These are phyloP conservation scores for Limnodromus scolopaceus DNA, from an alignment of 2,797 vertebrate species.

Conservation along the genomic window DNA sequence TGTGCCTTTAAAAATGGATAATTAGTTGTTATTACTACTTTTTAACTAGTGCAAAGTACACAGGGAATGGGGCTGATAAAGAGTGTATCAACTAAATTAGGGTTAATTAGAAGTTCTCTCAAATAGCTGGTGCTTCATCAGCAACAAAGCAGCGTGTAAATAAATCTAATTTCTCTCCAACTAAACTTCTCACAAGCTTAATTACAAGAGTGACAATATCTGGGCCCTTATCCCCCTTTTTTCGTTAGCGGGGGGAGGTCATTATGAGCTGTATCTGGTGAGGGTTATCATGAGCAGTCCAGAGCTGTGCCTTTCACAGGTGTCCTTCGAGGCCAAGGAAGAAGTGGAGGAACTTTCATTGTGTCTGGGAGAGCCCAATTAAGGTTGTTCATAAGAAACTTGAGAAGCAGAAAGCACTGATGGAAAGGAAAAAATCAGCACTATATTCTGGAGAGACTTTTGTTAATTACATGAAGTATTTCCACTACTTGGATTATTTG, in stretches of 20 bases:
- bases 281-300: constrained; percentile 55
- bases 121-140: constrained; percentile 80
- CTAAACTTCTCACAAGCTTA: constrained; percentile 84
- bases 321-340: constrained; percentile 63
- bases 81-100: constrained; percentile 83
- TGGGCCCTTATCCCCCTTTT: neutral
- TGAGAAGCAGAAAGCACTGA: constrained; percentile 52
- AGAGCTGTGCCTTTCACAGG: constrained; percentile 66
- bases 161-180: constrained; percentile 92
- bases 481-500: neutral
- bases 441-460: constrained; percentile 29
- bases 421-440: constrained; percentile 30
- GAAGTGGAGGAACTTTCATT: constrained; percentile 52
- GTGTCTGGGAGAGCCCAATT: constrained; percentile 70
- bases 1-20: neutral
- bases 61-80: constrained; percentile 65
- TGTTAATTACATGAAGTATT: constrained; percentile 53
- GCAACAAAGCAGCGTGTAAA: constrained; percentile 88
- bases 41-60: constrained; percentile 59
- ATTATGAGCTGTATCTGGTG: constrained; percentile 69
- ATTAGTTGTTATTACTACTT: constrained; percentile 47
- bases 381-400: constrained; percentile 54
- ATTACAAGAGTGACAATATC: constrained; percentile 87
- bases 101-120: constrained; percentile 91
- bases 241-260: constrained; percentile 78